These are phyloP conservation scores for Mythimna lalbum DNA, from an alignment of 2,888 invertebrate species.

Conservation along the genomic window DNA sequence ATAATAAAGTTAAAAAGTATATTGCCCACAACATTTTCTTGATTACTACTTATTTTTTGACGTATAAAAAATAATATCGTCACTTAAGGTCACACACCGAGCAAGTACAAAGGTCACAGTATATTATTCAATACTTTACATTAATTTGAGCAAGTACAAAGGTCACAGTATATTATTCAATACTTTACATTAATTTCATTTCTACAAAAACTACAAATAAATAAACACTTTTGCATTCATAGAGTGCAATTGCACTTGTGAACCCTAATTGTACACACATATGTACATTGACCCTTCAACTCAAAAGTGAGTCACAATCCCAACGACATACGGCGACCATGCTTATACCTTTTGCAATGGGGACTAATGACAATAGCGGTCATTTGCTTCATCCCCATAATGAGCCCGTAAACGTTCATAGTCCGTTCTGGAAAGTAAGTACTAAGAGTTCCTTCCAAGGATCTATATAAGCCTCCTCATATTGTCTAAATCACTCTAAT, in stretches of 20 bases:
- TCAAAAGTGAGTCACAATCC: neutral
- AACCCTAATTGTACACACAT: too few species aligned
- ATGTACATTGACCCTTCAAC: neutral
- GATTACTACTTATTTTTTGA: neutral
- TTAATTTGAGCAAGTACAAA: too few species aligned
- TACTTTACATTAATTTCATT: too few species aligned
- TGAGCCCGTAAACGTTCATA: conserved; percentile 30
- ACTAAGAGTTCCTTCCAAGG: conserved; percentile 8
- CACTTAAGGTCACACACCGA: too few species aligned
- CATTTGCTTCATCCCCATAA: conserved; percentile 34
- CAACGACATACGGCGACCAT: conserved; percentile 16
- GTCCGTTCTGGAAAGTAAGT: conserved; percentile 24
- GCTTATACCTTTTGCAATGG: conserved; percentile 20
- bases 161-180: too few species aligned
- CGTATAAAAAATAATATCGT: neutral
- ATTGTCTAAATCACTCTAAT: conserved; percentile 27
- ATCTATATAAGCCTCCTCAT: conserved; percentile 25
- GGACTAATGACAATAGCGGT: conserved; percentile 33
- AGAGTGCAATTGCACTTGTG: too few species aligned
- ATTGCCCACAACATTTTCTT: too few species aligned
- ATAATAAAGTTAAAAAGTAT: too few species aligned
- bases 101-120: too few species aligned
- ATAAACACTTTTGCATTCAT: too few species aligned
- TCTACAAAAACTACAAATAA: too few species aligned
- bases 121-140: too few species aligned